Base-by-base conservation (phyloP, 2,113 vertebrate genomes). In the Bettongia penicillata region DNA sequence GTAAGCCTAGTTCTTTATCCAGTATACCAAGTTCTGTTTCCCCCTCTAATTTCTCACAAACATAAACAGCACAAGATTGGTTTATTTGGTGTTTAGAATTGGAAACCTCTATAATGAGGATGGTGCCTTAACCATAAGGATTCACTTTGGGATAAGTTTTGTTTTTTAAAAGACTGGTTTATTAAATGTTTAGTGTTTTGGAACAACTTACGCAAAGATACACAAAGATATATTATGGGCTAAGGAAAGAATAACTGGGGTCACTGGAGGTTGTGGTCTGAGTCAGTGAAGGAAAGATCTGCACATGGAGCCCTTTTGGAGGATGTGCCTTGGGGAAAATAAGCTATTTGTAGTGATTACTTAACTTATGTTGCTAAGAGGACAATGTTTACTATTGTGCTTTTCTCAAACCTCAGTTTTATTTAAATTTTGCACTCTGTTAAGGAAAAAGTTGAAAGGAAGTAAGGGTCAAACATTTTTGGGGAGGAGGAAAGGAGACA, bases 301-400 rank as follows among this genome's bases (percentile, higher is more conserved):
- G 84, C 90, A 84, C 97, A 97, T 96, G 93, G 68, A 96, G 93
- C 0, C n/a, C 96, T 94, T 96, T 95, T 94, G 96, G 94, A 94
- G 97, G 98, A 98, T 95, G 91, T 97, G 98, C 98, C 91, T 31
- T 53, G 43, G 97, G 98, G 98, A 96, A 25, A 31, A 0, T 48
- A 94, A 93, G 98, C 92, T 95, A 94, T 98, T 98, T 97, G 96
- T 97, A 97, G 98, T 94, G 91, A 91, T 97, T 94, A 53, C 96
- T 98, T 97, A 89, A 95, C 97, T 90, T 93, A 96, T 90, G 94
- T 95, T 95, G 97, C 95, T 98, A 77, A 90, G 95, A 96, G 94
- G 96, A 97, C 97, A 98, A 98, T 97, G 89, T 57, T 94, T 94
- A 97, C 68, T 84, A 43, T 98, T 98, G 98, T 98, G 96, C 97